Conservation (phyloP, 2,113 vertebrate species). For the Gulo gulo region DNA sequence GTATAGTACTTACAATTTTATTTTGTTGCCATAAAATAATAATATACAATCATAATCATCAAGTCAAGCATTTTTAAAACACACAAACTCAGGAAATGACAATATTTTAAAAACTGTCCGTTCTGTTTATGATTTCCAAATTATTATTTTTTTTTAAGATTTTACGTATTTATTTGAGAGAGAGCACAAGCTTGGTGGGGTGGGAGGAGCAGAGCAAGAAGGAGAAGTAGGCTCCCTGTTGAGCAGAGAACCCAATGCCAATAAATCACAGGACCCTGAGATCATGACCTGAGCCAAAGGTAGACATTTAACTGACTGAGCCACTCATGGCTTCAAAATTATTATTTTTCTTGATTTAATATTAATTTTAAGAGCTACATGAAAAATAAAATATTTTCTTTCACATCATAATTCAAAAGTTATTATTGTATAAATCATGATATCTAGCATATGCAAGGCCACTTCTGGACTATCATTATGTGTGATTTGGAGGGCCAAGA, state of each 20-base stretch:
- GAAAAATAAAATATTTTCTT: background rate
- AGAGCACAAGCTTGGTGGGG: too few relatives aligned
- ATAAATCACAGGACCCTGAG: background rate
- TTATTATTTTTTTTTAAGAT: background rate
- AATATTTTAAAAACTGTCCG: background rate
- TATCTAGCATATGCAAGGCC: too few relatives aligned
- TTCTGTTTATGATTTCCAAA: background rate
- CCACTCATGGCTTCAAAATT: background rate
- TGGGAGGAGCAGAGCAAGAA: background rate
- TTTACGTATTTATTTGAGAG: background rate
- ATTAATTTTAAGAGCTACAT: background rate
- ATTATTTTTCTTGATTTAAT: background rate
- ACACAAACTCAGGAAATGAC: background rate
- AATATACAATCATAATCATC: background rate
- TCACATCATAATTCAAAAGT: background rate
- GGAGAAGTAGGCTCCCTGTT: background rate
- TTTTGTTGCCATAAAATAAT: background rate
- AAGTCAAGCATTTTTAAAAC: background rate
- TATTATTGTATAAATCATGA: background rate
- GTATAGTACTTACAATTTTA: background rate
- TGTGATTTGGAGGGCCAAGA: background rate
- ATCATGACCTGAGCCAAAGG: background rate
- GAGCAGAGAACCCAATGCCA: background rate
- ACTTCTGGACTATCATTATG: background rate
- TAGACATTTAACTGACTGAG: background rate